Conservation (phyloP, 1,140 invertebrate genomes). For the Formica exsecta region DNA sequence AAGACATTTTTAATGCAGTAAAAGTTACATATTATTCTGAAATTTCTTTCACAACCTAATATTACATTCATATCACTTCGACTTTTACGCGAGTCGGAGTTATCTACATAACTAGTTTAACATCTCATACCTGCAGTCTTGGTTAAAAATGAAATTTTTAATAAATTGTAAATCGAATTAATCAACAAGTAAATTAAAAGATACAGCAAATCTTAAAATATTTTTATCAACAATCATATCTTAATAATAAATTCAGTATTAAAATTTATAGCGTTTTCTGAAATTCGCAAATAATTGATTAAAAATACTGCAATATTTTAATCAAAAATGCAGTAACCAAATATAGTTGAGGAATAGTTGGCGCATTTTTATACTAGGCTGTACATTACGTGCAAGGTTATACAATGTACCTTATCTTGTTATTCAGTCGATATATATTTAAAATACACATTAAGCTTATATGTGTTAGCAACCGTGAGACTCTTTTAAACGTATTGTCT, state of each 20-base stretch:
- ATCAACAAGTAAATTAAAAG: neutral
- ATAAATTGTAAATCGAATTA: neutral
- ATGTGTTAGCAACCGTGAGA: neutral
- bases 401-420: neutral
- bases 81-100: neutral
- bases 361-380: neutral
- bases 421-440: neutral
- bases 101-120: constrained; percentile 10
- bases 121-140: neutral
- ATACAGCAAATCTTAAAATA: neutral
- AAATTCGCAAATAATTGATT: neutral
- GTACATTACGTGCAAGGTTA: neutral
- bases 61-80: neutral
- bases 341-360: neutral
- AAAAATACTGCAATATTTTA: neutral
- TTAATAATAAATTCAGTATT: neutral
- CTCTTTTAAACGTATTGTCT: neutral
- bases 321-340: neutral
- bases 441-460: neutral
- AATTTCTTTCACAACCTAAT: neutral
- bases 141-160: neutral
- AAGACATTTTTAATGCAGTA: neutral
- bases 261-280: neutral
- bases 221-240: neutral
- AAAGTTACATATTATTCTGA: neutral